These are phyloP conservation scores for Laticauda laticaudata DNA, from an alignment of 2,113 vertebrate genomes.

Conservation along the genomic window DNA sequence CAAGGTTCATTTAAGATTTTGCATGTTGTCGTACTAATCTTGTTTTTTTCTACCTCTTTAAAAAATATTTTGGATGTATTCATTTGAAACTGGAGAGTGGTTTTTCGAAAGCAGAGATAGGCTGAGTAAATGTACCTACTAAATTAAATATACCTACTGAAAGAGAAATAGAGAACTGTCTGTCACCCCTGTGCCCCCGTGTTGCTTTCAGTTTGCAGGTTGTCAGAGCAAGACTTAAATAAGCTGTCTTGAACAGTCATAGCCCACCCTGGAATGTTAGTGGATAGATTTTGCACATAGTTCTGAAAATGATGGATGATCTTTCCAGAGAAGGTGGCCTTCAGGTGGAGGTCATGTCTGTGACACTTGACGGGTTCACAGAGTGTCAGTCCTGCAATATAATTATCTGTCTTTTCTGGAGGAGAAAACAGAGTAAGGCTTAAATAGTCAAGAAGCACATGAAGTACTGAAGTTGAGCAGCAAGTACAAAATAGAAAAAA, in stretches of 20 bases:
- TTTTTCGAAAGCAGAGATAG: neutral
- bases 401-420: neutral
- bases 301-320: neutral
- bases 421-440: neutral
- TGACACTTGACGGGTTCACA: neutral
- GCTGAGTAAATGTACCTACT: neutral
- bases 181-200: neutral
- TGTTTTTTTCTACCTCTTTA: neutral
- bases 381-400: neutral
- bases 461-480: neutral
- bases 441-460: neutral
- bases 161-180: neutral
- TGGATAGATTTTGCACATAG: neutral
- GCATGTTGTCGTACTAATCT: neutral
- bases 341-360: neutral
- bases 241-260: neutral
- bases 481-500: neutral
- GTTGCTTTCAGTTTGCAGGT: neutral
- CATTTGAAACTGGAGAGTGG: neutral
- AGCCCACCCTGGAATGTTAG: neutral
- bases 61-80: neutral
- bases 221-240: constrained; percentile 1
- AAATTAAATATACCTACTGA: neutral
- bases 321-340: neutral
- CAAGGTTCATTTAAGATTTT: neutral